Base-by-base conservation (phyloP, 2,797 vertebrate genomes). In the Malurus splendens region DNA sequence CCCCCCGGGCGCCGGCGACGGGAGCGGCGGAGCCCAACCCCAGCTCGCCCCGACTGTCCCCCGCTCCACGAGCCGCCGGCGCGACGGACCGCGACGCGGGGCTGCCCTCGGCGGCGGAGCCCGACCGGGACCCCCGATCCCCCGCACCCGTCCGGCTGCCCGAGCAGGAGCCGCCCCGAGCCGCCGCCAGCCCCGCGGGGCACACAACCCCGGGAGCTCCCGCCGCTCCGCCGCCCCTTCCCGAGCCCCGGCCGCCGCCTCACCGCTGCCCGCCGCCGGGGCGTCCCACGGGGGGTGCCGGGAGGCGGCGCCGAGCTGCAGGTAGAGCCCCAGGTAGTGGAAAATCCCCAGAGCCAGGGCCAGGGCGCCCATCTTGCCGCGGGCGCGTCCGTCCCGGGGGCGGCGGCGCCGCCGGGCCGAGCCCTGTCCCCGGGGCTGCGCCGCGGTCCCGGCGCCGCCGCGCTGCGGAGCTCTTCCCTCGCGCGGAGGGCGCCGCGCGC, bases 241-340 rank as follows among this genome's bases (percentile, higher is more conserved):
- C 33, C 45, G 36, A 51, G 33, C 62, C 56, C 36, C 50, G 24
- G 27, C 59, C 25, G 24, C 23, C 42, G 42, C 51, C 65, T 96
- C 97, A 99, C 98, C 98, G 97, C 98, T 98, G 93, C 98, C 98
- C 56, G 97, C 96, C 96, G 98, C 96, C 95, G 96, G 98, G 96
- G 98, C 98, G 96, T 98, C 97, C 87, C 97, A 94, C 87, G 98
- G 97, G 77, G 97, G 97, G 95, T 98, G 97, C 68, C 97, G 97
- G 67, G 98, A 95, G 96, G 97, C 96, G 92, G 96, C 97, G 96
- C 98, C 97, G 97, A 98, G 98, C 98, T 98, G 98, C 94, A 98
- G 95, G 97, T 97, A 98, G 97, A 99, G 98, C 98, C 98, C 98
- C 98, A 98, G 93, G 97, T 97, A 99, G 96, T 98, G 98, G 95